Base-by-base conservation (phyloP, 2,888 invertebrate genomes). In the Emesis furor region DNA sequence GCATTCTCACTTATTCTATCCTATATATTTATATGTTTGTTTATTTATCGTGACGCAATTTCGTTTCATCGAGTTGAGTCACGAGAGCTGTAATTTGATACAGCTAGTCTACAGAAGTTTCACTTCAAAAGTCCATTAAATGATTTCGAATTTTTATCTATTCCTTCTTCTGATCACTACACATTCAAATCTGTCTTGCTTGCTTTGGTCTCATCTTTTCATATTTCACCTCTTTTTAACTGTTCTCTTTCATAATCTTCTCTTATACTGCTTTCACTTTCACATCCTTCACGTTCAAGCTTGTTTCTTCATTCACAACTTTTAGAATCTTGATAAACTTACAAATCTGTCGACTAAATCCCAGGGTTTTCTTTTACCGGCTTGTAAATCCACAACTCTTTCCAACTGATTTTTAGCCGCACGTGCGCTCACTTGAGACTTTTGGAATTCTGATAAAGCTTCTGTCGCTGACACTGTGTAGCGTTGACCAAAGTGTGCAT, bases 391-490 rank as follows among this genome's bases (percentile, higher is more conserved):
- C 1, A 97, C 97, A 35, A 97, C 97, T 91, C 97, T 95, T 86
- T 97, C 97, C 73, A 98, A 92, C 86, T 97, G 97, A 90, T 98
- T 97, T 42, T 96, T 93, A 1, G 97, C 98, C 10, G 97, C 97
- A 82, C 97, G 95, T 80, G 98, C 97, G 74, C 96, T 96, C 55
- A 97, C 93, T 92, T 98, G 98, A 14, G 97, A 92, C 82, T 95
- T 96, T 91, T 98, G 98, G 90, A 98, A 98, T 91, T 98, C 97
- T 0, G 98, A 98, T 37, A 98, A 92, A 0, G 98, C 98, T 92
- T 98, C 98, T 0, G 98, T 98, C 0, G 98, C 98, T 67, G 97
- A 97, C 7, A 98, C 98, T 1, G 98, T 97, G 93, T 97, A 98
- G 68, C 98, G 97, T 92, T 98, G 98, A 0, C 98, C 98, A 88